Conservation (phyloP, 2,797 vertebrate genomes). For the Centroberyx gerrardi region DNA sequence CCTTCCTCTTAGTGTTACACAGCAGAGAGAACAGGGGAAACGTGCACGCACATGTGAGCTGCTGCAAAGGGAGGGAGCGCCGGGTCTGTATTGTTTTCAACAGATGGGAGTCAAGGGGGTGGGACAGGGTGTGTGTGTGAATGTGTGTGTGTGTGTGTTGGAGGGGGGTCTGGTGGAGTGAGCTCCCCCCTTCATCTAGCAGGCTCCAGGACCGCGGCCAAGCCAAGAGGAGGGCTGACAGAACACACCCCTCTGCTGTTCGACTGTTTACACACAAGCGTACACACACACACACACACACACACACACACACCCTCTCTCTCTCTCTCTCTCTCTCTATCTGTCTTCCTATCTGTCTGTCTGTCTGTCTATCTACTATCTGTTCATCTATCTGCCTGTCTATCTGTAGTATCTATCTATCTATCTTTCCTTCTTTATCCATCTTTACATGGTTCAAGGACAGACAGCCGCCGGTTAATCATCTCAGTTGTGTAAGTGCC, state of each 20-base stretch:
- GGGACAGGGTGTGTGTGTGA: constrained; percentile 59
- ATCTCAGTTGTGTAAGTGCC: constrained; percentile 41
- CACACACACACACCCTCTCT: constrained; percentile 6
- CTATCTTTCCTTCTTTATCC: constrained; percentile 38
- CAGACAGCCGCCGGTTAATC: constrained; percentile 45
- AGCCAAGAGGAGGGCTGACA: constrained; percentile 53
- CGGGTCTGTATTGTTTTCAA: constrained; percentile 80
- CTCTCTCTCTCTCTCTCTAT: background rate
- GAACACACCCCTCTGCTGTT: constrained; percentile 60
- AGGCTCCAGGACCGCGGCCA: constrained; percentile 58
- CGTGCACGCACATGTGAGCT: constrained; percentile 79
- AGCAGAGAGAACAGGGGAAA: constrained; percentile 66
- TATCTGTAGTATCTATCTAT: constrained; percentile 22
- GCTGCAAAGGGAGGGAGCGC: constrained; percentile 63
- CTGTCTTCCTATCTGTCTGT: constrained; percentile 1
- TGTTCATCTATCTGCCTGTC: background rate
- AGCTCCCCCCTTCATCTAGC: constrained; percentile 60
- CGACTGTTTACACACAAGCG: constrained; percentile 49
- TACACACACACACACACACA: constrained; percentile 20
- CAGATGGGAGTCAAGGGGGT: constrained; percentile 72
- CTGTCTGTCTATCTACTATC: background rate
- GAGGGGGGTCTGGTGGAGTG: constrained; percentile 50
- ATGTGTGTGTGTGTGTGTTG: constrained; percentile 28
- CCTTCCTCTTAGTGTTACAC: constrained; percentile 53
- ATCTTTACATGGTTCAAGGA: background rate